These are phyloP conservation scores for Tenthredo livida DNA, from an alignment of 2,888 invertebrate species.

Conservation along the genomic window DNA sequence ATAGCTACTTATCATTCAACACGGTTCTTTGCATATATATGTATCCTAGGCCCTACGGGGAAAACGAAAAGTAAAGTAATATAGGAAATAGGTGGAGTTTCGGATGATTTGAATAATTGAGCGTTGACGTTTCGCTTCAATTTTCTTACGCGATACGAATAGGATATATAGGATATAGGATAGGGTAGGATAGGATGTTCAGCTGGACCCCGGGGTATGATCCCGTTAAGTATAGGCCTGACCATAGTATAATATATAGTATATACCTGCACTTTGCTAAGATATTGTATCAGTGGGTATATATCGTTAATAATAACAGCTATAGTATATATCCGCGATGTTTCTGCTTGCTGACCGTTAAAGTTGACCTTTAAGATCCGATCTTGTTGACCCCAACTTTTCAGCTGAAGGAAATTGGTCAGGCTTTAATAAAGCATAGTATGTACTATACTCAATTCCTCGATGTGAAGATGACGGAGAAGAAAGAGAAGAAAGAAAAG, in stretches of 20 bases:
- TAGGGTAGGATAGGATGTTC: background rate
- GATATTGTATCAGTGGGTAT: conserved; percentile 11
- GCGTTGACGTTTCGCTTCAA: conserved; percentile 38
- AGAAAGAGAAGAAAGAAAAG: background rate
- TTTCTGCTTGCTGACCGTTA: conserved; percentile 17
- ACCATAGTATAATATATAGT: background rate
- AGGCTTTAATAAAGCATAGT: background rate
- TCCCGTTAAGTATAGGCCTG: conserved; percentile 26
- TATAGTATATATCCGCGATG: background rate
- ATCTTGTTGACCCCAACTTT: conserved; percentile 21
- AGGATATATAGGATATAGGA: background rate
- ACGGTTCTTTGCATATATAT: background rate
- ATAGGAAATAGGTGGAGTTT: background rate
- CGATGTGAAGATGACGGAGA: background rate
- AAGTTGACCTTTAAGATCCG: conserved; percentile 24
- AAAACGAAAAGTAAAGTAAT: background rate
- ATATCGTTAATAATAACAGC: conserved; percentile 40
- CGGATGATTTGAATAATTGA: conserved; percentile 42
- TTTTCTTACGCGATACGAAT: background rate
- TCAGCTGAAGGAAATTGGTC: background rate
- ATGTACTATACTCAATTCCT: background rate
- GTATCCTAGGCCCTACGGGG: background rate
- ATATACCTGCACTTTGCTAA: background rate
- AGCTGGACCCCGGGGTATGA: conserved; percentile 1
- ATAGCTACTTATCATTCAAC: background rate